Evolutionary conservation across 2,797 vertebrate species (phyloP).

Genomic region (Hoplostethus mediterraneus): DNA sequence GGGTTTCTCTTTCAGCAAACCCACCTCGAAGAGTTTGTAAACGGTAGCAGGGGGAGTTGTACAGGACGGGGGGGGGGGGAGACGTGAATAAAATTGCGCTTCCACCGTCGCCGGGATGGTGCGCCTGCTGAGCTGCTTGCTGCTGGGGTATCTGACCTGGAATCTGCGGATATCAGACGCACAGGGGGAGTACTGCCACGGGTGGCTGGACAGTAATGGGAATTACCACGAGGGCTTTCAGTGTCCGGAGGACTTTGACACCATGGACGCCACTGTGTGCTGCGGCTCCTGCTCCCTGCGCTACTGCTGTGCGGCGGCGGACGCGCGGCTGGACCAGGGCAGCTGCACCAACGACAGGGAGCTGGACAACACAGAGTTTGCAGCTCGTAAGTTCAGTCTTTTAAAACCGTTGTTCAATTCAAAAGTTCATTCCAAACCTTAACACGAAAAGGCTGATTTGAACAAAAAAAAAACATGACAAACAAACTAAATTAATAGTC

Average conservation of each 20-base stretch:
- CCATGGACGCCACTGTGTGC: slow-evolving; percentile 93
- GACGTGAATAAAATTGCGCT: background rate
- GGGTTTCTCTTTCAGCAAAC: background rate
- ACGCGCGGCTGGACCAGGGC: slow-evolving; percentile 94
- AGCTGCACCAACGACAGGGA: slow-evolving; percentile 93
- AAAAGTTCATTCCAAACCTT: background rate
- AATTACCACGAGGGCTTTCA: slow-evolving; percentile 95
- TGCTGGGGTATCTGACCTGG: slow-evolving; percentile 86
- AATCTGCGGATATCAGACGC: slow-evolving; percentile 85
- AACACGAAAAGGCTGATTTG: no score
- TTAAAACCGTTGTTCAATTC: background rate
- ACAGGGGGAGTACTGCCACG: slow-evolving; percentile 96
- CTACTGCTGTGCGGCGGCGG: slow-evolving; percentile 94
- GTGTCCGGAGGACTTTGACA: slow-evolving; percentile 97
- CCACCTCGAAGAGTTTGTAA: slow-evolving; percentile 13
- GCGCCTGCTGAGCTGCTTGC: slow-evolving; percentile 82
- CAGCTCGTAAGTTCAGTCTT: slow-evolving; percentile 87
- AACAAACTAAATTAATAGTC: no score
- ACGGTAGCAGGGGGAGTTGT: slow-evolving; percentile 31
- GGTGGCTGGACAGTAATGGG: slow-evolving; percentile 92
- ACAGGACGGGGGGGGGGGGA: no score
- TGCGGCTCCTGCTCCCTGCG: slow-evolving; percentile 95
- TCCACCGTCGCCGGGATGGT: slow-evolving; percentile 76
- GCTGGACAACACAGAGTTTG: slow-evolving; percentile 85
- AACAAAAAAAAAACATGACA: no score